phyloP scores from a whole-genome alignment of 2,797 vertebrate species.

The Parauchenoglanis ngamensis region DNA sequence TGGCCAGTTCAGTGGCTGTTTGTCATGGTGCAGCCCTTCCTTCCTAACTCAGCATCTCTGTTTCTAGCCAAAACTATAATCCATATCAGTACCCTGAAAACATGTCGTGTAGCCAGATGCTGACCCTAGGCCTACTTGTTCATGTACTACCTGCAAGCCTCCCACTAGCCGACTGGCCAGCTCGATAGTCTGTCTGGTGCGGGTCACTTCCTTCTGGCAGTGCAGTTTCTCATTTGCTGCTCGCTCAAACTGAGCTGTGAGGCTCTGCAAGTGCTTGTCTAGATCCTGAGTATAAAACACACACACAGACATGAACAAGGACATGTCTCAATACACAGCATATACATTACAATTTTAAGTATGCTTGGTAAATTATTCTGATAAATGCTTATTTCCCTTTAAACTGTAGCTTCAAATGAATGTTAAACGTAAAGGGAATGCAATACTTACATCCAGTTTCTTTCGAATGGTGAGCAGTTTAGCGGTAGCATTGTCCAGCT shows the following conservation, averaged over 20 bases:
- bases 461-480: slow-evolving; percentile 79
- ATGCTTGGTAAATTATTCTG: background rate
- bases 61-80: slow-evolving; percentile 52
- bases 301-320: slow-evolving; percentile 29
- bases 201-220: slow-evolving; percentile 80
- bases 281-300: slow-evolving; percentile 72
- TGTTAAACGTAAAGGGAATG: background rate
- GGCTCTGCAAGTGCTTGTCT: slow-evolving; percentile 74
- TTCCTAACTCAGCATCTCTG: slow-evolving; percentile 65
- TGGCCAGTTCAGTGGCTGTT: slow-evolving; percentile 73
- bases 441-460: slow-evolving; percentile 76
- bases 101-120: slow-evolving; percentile 45
- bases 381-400: background rate
- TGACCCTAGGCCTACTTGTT: slow-evolving; percentile 60
- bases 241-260: slow-evolving; percentile 80
- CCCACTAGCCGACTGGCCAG: slow-evolving; percentile 80
- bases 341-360: background rate
- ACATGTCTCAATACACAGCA: background rate
- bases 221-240: slow-evolving; percentile 78
- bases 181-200: slow-evolving; percentile 76
- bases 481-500: slow-evolving; percentile 76
- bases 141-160: slow-evolving; percentile 78
- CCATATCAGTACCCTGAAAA: slow-evolving; percentile 53
- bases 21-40: slow-evolving; percentile 67
- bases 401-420: background rate